These are phyloP conservation scores for Dromius quadrimaculatus DNA, from an alignment of 2,888 invertebrate genomes.

Conservation along the genomic window DNA sequence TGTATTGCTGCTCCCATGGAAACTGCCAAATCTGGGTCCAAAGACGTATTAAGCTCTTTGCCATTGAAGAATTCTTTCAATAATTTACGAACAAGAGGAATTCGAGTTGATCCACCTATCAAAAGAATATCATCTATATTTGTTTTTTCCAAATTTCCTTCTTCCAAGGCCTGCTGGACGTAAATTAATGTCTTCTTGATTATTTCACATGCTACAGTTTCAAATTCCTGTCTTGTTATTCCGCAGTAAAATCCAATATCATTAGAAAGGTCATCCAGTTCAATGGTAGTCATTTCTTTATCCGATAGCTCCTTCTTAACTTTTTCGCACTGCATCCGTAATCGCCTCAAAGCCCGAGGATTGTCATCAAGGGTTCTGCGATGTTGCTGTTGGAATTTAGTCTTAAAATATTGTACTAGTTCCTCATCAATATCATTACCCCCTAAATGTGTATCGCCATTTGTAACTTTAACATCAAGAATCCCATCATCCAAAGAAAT, in stretches of 20 bases:
- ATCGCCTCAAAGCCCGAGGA: slow-evolving; percentile 48
- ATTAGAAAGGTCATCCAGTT: background rate
- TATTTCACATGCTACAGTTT: slow-evolving; percentile 53
- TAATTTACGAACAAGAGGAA: slow-evolving; percentile 57
- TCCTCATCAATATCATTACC: slow-evolving; percentile 58
- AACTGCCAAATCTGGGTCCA: slow-evolving; percentile 59
- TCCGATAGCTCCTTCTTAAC: slow-evolving; percentile 54
- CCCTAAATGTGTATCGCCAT: slow-evolving; percentile 58
- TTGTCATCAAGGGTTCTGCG: slow-evolving; percentile 42
- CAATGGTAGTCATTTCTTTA: slow-evolving; percentile 39
- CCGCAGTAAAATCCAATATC: slow-evolving; percentile 9
- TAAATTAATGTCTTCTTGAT: slow-evolving; percentile 55
- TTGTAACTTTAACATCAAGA: slow-evolving; percentile 55
- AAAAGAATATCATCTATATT: slow-evolving; percentile 58
- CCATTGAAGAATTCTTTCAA: slow-evolving; percentile 55
- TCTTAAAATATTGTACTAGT: slow-evolving; percentile 43
- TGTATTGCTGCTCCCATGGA: slow-evolving; percentile 59
- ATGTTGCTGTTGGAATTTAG: slow-evolving; percentile 53
- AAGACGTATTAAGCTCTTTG: slow-evolving; percentile 54
- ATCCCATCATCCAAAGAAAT: slow-evolving; percentile 49
- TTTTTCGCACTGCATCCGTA: slow-evolving; percentile 55
- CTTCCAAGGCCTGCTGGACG: slow-evolving; percentile 55
- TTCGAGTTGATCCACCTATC: slow-evolving; percentile 59
- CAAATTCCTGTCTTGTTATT: slow-evolving; percentile 56
- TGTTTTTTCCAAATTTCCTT: slow-evolving; percentile 51